Base-by-base conservation (phyloP, 2,888 invertebrate species). In the Coelogynopora nodosa region DNA sequence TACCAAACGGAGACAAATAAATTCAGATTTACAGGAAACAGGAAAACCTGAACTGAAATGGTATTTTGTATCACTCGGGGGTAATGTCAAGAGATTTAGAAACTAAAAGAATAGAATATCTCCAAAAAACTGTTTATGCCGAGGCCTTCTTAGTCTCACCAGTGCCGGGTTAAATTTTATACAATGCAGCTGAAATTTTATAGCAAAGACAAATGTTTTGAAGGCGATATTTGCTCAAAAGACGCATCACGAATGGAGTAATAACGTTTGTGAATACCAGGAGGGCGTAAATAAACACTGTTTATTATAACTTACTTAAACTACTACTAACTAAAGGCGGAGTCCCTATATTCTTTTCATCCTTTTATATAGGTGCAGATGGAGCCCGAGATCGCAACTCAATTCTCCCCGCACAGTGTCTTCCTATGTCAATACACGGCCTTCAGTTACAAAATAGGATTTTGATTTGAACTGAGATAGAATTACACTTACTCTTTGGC, bases 41-140 rank as follows among this genome's bases (percentile, higher is more conserved):
- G 49, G 18, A 49, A 49, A 5, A 18, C 18, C 5, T 5, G 49
- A 23, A 74, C 2, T 23, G 74, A 74, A 26, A 49, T 10, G 23
- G 74, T 74, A 74, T 74, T 23, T 74, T 74, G 74, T 74, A 74
- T 74, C 74, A 74, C 74, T 74, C 74, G 74, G 23, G 49, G 49
- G 23, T 23, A 23, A 74, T 74, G 74, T 74, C 74, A 74, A 23
- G 74, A 74, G 74, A 74, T 13, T 74, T 74, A 5, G 74, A 74
- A 5, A 74, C 74, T 74, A 23, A n/a, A 74, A 74, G 23, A 74
- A n/a, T 18, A 49, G 49, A 5, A n/a, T n/a, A n/a, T n/a, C n/a
- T n/a, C n/a, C n/a, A n/a, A n/a, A n/a, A n/a, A n/a, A n/a, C n/a
- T n/a, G n/a, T n/a, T n/a, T n/a, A n/a, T n/a, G n/a, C n/a, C n/a